Conservation (phyloP, 2,888 invertebrate genomes). For the Diabrotica balteata region DNA sequence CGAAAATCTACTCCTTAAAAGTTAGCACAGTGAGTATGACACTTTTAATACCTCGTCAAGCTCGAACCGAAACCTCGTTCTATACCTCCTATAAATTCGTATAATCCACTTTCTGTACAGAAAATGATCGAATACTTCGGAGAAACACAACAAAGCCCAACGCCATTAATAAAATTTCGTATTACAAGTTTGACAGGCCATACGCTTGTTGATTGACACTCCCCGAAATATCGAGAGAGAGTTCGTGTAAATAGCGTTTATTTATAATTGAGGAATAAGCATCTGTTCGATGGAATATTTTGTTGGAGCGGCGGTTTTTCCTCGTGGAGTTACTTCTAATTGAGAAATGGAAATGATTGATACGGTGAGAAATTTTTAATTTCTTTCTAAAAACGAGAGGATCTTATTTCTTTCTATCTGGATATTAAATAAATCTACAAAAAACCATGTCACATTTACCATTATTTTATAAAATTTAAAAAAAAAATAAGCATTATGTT, state of each 20-base stretch:
- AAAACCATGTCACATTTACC: no score
- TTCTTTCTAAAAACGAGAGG: no score
- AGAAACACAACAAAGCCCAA: constrained; percentile 25
- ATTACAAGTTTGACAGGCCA: constrained; percentile 33
- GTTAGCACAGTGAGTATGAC: neutral
- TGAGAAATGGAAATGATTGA: constrained; percentile 1
- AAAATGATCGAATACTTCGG: constrained; percentile 26
- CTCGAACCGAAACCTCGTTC: constrained; percentile 11
- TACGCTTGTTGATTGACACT: constrained; percentile 32
- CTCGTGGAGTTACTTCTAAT: neutral
- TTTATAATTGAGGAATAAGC: constrained; percentile 26
- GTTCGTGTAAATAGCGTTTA: constrained; percentile 27
- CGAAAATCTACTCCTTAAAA: neutral
- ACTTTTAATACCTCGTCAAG: constrained; percentile 15
- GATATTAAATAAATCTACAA: no score
- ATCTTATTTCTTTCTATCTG: no score
- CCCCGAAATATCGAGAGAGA: constrained; percentile 26
- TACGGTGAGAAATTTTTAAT: no score
- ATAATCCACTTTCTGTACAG: constrained; percentile 22
- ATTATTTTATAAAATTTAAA: no score
- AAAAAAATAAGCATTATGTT: no score
- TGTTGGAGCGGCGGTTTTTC: neutral
- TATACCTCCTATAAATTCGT: constrained; percentile 15
- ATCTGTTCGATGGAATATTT: constrained; percentile 6
- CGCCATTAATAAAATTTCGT: constrained; percentile 36